A percentile compares a stretch with the other conserved stretches of the same genome.
Conservation (phyloP, 2,888 invertebrate genomes). For the Cerceris rybyensis region DNA sequence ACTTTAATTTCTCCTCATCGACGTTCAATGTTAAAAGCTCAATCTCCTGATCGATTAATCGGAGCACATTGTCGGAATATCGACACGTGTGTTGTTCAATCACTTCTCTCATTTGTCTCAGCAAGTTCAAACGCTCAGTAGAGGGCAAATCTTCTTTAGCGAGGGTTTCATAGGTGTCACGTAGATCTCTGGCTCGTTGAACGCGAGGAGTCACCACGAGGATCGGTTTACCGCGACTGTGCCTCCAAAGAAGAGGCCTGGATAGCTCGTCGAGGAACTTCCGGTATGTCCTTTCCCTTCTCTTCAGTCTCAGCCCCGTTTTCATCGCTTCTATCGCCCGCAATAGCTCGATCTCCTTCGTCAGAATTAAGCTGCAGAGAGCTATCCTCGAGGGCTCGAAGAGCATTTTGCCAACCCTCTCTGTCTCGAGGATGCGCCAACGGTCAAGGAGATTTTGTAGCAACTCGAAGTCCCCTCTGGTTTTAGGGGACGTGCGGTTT, state of each 20-base stretch:
- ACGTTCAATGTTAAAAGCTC: slow-evolving; percentile 87
- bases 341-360: slow-evolving; percentile 88
- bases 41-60: slow-evolving; percentile 88
- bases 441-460: slow-evolving; percentile 87
- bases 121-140: slow-evolving; percentile 87
- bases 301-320: slow-evolving; percentile 84
- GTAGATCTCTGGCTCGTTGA: slow-evolving; percentile 89
- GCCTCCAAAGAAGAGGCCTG: slow-evolving; percentile 89
- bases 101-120: slow-evolving; percentile 87
- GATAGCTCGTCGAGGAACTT: slow-evolving; percentile 87
- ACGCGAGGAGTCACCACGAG: slow-evolving; percentile 92
- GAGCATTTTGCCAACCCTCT: slow-evolving; percentile 17
- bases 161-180: slow-evolving; percentile 88
- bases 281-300: slow-evolving; percentile 84
- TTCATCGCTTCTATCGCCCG: slow-evolving; percentile 88
- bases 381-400: slow-evolving; percentile 83
- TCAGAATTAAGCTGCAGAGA: slow-evolving; percentile 87
- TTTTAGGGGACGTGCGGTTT: slow-evolving; percentile 53
- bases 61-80: slow-evolving; percentile 84
- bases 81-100: slow-evolving; percentile 85
- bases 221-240: slow-evolving; percentile 87
- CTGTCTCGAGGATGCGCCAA: slow-evolving; percentile 86
- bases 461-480: slow-evolving; percentile 89
- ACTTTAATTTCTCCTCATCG: slow-evolving; percentile 84
- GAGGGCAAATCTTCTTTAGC: slow-evolving; percentile 83